Evolutionary conservation across 2,113 vertebrate species (phyloP).

Genomic region (Corythornis cristatus): DNA sequence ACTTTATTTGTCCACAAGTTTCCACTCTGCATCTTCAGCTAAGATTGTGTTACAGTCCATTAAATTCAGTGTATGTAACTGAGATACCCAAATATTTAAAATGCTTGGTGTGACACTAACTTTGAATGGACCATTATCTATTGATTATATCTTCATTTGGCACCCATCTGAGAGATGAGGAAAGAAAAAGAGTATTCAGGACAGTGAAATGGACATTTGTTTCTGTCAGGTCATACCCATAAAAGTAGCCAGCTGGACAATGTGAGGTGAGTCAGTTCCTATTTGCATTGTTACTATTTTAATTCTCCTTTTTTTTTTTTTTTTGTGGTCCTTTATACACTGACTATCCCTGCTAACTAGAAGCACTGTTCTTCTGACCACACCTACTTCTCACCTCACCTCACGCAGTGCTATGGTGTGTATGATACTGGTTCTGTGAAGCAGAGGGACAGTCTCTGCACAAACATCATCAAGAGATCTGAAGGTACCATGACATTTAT

Average conservation of each 20-base stretch:
- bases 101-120: neutral
- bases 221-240: neutral
- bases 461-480: neutral
- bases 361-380: neutral
- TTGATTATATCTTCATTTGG: neutral
- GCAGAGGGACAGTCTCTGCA: neutral
- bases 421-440: neutral
- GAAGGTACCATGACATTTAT: neutral
- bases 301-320: neutral
- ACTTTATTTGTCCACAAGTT: neutral
- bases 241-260: neutral
- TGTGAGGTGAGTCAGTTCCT: neutral
- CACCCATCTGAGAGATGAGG: neutral
- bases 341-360: neutral
- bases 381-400: neutral
- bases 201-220: neutral
- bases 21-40: neutral
- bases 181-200: neutral
- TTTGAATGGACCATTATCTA: neutral
- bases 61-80: neutral
- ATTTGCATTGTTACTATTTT: neutral
- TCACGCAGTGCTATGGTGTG: too few species aligned
- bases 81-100: neutral
- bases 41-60: neutral
- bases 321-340: neutral